A percentile compares a stretch with the other conserved stretches of the same genome.
These are phyloP conservation scores for Scaptomyza flava DNA, from an alignment of 2,888 invertebrate species.

Conservation along the genomic window DNA sequence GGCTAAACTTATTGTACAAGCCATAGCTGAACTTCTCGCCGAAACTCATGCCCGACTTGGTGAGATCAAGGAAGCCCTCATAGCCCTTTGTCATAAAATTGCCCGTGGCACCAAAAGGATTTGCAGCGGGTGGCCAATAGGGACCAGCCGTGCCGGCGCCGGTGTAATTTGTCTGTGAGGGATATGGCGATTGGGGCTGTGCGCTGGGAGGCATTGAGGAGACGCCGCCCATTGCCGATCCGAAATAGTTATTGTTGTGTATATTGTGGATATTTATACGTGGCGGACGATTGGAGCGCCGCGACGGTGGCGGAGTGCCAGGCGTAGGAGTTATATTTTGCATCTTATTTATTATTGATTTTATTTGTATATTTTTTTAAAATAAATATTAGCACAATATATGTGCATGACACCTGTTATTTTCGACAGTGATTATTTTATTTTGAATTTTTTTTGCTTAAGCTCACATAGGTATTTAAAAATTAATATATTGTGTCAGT, in stretches of 20 bases:
- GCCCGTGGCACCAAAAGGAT: slow-evolving; percentile 87
- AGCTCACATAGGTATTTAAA: not conserved
- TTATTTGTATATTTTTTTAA: not conserved
- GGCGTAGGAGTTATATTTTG: slow-evolving; percentile 46
- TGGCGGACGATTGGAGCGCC: slow-evolving; percentile 80
- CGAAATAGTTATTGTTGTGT: slow-evolving; percentile 50
- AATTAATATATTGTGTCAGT: not conserved
- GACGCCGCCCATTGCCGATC: slow-evolving; percentile 48
- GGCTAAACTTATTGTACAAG: slow-evolving; percentile 91
- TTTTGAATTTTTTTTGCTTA: not conserved
- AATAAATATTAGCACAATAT: not conserved
- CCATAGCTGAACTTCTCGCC: slow-evolving; percentile 93
- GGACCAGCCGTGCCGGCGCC: slow-evolving; percentile 68
- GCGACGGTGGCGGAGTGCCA: slow-evolving; percentile 63
- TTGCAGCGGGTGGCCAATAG: slow-evolving; percentile 82
- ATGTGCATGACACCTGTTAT: slow-evolving; percentile 11
- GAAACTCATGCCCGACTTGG: slow-evolving; percentile 92
- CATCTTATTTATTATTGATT: slow-evolving; percentile 6
- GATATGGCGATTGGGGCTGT: slow-evolving; percentile 64
- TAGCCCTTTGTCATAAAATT: slow-evolving; percentile 93
- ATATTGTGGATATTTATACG: slow-evolving; percentile 80
- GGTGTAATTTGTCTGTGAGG: slow-evolving; percentile 75
- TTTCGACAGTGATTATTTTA: not conserved
- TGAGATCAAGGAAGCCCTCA: slow-evolving; percentile 91
- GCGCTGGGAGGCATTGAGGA: slow-evolving; percentile 76